Evolutionary conservation across 2,113 vertebrate species (phyloP).

Genomic region (Athene cunicularia): DNA sequence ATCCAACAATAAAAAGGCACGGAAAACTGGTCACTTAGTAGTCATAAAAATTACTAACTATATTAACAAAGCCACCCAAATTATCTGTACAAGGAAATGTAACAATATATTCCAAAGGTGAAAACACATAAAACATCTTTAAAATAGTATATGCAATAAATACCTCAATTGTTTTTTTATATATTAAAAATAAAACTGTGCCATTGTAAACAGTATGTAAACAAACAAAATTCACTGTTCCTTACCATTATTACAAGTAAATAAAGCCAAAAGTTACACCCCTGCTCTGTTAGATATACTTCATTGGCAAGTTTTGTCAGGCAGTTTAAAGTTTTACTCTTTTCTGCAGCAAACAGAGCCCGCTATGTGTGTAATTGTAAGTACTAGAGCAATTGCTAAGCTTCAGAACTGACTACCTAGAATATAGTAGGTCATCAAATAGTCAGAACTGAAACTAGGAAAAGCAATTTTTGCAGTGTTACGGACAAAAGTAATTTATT

Average conservation of each 20-base stretch:
- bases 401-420: conserved; percentile 55
- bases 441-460: conserved; percentile 26
- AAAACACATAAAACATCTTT: conserved; percentile 96
- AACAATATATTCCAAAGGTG: conserved; percentile 99
- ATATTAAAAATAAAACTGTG: conserved; percentile 94
- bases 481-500: not conserved
- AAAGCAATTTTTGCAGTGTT: conserved; percentile 47
- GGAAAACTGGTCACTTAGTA: conserved; percentile 98
- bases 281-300: conserved; percentile 76
- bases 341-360: conserved; percentile 83
- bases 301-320: conserved; percentile 81
- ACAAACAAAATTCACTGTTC: conserved; percentile 91
- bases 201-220: conserved; percentile 99
- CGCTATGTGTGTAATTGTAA: conserved; percentile 48
- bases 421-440: not conserved
- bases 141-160: conserved; percentile 99
- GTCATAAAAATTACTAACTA: conserved; percentile 98
- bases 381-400: conserved; percentile 6
- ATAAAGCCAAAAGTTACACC: conserved; percentile 78
- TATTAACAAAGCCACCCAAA: conserved; percentile 95
- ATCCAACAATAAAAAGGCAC: conserved; percentile 97
- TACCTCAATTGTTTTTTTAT: conserved; percentile 87
- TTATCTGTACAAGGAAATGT: conserved; percentile 92
- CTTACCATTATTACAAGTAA: conserved; percentile 82
- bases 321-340: conserved; percentile 86